A percentile compares a stretch with the other conserved stretches of the same genome.
phyloP scores from a whole-genome alignment of 2,797 vertebrate genomes.

The Silurus lanzhouensis region DNA sequence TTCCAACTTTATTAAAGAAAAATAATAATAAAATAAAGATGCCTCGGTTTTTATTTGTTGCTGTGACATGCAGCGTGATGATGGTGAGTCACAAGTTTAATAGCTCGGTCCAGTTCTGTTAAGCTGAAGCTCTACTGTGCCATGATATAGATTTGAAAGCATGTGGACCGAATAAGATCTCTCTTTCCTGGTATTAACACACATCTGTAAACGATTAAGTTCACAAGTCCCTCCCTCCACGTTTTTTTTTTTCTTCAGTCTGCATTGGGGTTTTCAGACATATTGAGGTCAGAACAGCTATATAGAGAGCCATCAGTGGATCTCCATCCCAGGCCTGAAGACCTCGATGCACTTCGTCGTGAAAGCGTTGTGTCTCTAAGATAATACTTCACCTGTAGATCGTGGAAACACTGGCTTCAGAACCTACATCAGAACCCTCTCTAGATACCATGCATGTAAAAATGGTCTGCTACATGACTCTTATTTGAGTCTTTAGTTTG shows the following conservation, averaged over 20 bases:
- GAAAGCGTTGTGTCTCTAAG: not conserved
- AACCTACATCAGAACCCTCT: too few relatives aligned
- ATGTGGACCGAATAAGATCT: slow-evolving; percentile 60
- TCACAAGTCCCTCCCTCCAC: slow-evolving; percentile 74
- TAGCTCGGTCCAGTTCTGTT: slow-evolving; percentile 16
- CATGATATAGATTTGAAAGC: slow-evolving; percentile 56
- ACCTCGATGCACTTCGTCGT: not conserved
- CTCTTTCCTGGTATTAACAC: slow-evolving; percentile 78
- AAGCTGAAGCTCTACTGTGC: slow-evolving; percentile 32
- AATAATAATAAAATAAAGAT: not conserved
- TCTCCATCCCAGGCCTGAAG: slow-evolving; percentile 10
- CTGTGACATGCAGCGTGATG: not conserved
- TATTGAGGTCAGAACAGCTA: slow-evolving; percentile 86
- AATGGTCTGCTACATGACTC: not conserved
- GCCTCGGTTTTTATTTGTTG: slow-evolving; percentile 20
- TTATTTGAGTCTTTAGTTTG: too few relatives aligned
- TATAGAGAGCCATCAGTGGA: slow-evolving; percentile 75
- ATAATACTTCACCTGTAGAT: not conserved
- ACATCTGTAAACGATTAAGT: slow-evolving; percentile 87
- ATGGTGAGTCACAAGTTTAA: slow-evolving; percentile 12
- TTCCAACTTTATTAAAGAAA: not conserved
- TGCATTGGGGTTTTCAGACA: slow-evolving; percentile 74
- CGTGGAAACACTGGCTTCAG: not conserved
- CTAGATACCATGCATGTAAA: not conserved
- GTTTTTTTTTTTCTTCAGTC: slow-evolving; percentile 56